phyloP scores from a whole-genome alignment of 2,797 vertebrate species.

The Xerus rutilus region DNA sequence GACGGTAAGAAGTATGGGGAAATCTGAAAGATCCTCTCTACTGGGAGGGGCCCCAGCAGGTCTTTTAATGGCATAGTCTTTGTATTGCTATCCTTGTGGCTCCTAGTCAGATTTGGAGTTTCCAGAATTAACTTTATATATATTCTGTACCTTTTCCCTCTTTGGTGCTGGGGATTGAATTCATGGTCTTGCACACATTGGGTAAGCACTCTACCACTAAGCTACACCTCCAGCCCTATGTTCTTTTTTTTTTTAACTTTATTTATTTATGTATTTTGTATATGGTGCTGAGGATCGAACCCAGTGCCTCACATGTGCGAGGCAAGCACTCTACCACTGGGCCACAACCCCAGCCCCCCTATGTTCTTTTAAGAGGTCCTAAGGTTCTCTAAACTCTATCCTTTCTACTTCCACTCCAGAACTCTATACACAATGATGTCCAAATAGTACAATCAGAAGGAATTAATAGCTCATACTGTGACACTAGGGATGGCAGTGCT shows the following conservation, averaged over 20 bases:
- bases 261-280: no score
- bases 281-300: no score
- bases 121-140: constrained; percentile 55
- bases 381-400: constrained; percentile 54
- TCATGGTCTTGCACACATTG: neutral
- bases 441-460: constrained; percentile 49
- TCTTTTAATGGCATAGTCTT: constrained; percentile 54
- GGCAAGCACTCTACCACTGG: neutral
- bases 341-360: neutral
- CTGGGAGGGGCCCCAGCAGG: neutral
- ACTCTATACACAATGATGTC: constrained; percentile 30
- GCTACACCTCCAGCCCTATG: neutral
- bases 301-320: neutral
- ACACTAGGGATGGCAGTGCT: neutral
- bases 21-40: constrained; percentile 55
- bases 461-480: constrained; percentile 53
- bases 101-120: constrained; percentile 59
- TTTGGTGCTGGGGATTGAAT: neutral
- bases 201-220: neutral
- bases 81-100: constrained; percentile 57
- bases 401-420: constrained; percentile 53
- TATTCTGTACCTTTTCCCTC: neutral
- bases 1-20: neutral
- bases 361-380: constrained; percentile 61
- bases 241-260: constrained; percentile 66